Evolutionary conservation across 2,888 invertebrate genomes (phyloP).

Genomic region (Ochropleura plecta): DNA sequence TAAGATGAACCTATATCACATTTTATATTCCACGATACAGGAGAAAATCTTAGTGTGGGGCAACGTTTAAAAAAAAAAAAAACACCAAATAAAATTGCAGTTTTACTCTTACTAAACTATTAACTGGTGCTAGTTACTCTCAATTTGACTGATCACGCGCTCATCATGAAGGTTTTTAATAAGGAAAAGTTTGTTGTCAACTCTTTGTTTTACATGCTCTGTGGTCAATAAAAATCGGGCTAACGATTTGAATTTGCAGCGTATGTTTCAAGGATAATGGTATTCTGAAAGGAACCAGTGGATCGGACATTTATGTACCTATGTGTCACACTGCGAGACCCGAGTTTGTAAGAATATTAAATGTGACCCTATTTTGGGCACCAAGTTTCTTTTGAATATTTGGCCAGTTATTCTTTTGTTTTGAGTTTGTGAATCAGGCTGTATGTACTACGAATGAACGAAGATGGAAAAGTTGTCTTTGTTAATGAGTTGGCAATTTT

Average conservation of each 20-base stretch:
- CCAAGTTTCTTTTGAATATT: slow-evolving; percentile 13
- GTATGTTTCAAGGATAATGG: slow-evolving; percentile 66
- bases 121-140: background rate
- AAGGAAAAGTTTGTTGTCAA: background rate
- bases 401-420: slow-evolving; percentile 14
- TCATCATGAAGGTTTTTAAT: background rate
- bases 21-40: too few species aligned
- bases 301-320: slow-evolving; percentile 60
- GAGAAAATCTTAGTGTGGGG: too few species aligned
- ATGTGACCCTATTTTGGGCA: background rate
- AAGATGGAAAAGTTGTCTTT: background rate
- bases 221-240: slow-evolving; percentile 59
- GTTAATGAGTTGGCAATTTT: background rate
- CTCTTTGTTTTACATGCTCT: slow-evolving; percentile 20
- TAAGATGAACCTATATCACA: too few species aligned
- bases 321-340: slow-evolving; percentile 37
- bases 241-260: slow-evolving; percentile 68
- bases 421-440: background rate
- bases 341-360: slow-evolving; percentile 31
- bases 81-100: too few species aligned
- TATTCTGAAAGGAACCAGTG: slow-evolving; percentile 57
- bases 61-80: too few species aligned
- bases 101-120: background rate
- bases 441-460: background rate
- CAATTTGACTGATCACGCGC: background rate